Evolutionary conservation across 2,797 vertebrate genomes (phyloP).

Genomic region (Eremophila alpestris): DNA sequence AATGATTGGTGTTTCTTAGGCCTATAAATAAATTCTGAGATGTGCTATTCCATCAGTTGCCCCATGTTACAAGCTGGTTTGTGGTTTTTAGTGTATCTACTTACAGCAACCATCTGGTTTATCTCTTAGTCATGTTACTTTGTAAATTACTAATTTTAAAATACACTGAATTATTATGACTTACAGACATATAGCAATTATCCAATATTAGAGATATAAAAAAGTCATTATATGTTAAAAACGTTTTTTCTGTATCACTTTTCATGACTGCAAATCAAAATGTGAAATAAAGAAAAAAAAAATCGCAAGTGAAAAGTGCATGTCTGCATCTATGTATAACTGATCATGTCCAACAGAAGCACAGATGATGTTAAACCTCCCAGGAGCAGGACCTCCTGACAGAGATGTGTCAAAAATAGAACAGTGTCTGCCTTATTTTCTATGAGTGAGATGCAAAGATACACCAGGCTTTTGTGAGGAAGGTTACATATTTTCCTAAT

Average conservation of each 20-base stretch:
- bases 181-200: neutral
- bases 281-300: neutral
- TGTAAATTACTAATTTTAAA: neutral
- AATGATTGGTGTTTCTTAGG: neutral
- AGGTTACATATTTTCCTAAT: neutral
- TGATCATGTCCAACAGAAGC: conserved; percentile 10
- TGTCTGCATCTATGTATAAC: neutral
- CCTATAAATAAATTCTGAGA: neutral
- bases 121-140: neutral
- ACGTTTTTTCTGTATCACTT: neutral
- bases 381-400: neutral
- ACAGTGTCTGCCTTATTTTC: neutral
- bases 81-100: neutral
- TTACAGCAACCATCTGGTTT: neutral
- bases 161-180: neutral
- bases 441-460: neutral
- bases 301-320: neutral
- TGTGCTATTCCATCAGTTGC: neutral
- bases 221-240: neutral
- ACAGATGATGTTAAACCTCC: conserved; percentile 11
- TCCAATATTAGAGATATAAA: neutral
- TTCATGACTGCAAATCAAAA: neutral
- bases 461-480: neutral
- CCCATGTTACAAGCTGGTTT: neutral
- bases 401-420: conserved; percentile 14